Percentiles rank a stretch among this genome's conserved stretches.
These are phyloP conservation scores for Drosophila saltans DNA, from an alignment of 1,140 invertebrate species.

Conservation along the genomic window DNA sequence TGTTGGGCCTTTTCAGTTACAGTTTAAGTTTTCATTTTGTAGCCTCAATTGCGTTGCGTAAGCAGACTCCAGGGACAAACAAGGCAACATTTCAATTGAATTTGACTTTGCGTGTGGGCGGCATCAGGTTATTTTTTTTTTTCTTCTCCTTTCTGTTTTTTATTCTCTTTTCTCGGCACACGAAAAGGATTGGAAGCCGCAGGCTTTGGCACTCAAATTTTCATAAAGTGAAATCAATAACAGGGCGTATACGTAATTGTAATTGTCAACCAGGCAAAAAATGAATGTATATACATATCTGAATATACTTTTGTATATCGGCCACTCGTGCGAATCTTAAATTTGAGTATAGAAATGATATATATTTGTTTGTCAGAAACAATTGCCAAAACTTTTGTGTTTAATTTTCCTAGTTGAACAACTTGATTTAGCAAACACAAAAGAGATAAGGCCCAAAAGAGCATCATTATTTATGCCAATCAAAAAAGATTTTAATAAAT, in stretches of 20 bases:
- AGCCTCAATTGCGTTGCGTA: constrained; percentile 52
- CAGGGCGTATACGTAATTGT: constrained; percentile 61
- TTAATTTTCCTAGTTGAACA: constrained; percentile 13
- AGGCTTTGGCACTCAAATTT: background rate
- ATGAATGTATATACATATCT: background rate
- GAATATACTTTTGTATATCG: background rate
- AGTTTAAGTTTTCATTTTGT: constrained; percentile 30
- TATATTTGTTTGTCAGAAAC: constrained; percentile 2
- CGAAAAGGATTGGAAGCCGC: constrained; percentile 46
- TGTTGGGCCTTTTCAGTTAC: constrained; percentile 28
- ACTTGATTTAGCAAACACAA: constrained; percentile 51
- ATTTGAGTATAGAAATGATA: background rate
- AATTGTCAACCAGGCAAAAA: constrained; percentile 36
- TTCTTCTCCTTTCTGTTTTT: background rate
- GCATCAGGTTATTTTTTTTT: background rate
- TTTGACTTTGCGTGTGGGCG: constrained; percentile 41
- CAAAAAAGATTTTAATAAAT: constrained; percentile 75
- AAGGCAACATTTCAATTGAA: constrained; percentile 29
- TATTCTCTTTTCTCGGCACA: background rate
- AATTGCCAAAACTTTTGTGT: constrained; percentile 1
- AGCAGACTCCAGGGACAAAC: constrained; percentile 24
- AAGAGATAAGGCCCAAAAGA: constrained; percentile 14
- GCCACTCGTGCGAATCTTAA: constrained; percentile 3
- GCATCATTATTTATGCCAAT: constrained; percentile 74
- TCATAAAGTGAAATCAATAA: constrained; percentile 49